Conservation (phyloP, 2,888 invertebrate species). For the Lochmaea crataegi region DNA sequence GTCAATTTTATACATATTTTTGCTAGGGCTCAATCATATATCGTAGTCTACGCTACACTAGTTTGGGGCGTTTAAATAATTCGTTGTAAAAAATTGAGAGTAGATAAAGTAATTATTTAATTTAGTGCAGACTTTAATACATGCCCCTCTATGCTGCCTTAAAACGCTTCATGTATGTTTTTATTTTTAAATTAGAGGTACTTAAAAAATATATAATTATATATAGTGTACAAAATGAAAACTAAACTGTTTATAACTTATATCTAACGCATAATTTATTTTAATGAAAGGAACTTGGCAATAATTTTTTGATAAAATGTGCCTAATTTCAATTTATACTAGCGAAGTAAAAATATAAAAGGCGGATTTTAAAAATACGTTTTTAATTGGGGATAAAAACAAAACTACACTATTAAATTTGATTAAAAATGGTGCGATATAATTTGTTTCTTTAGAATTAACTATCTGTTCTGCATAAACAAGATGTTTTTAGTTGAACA, state of each 20-base stretch:
- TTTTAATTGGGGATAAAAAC: too few relatives aligned
- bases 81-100: not conserved
- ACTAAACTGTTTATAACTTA: slow-evolving; percentile 1
- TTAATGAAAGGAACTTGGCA: not conserved
- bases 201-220: slow-evolving; percentile 7
- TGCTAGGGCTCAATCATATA: too few relatives aligned
- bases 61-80: not conserved
- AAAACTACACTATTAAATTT: too few relatives aligned
- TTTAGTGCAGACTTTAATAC: not conserved
- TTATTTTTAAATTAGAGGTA: slow-evolving; percentile 3
- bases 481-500: too few relatives aligned
- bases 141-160: not conserved
- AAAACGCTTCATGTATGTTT: not conserved
- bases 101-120: not conserved
- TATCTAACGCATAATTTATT: slow-evolving; percentile 1
- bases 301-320: too few relatives aligned
- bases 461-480: too few relatives aligned
- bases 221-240: slow-evolving; percentile 8
- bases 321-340: too few relatives aligned
- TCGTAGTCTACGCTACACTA: not conserved
- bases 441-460: too few relatives aligned
- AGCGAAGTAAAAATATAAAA: too few relatives aligned
- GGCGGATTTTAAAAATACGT: too few relatives aligned
- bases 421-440: too few relatives aligned
- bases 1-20: too few relatives aligned